Conservation (phyloP, 1,140 invertebrate genomes). For the Sipha flava region DNA sequence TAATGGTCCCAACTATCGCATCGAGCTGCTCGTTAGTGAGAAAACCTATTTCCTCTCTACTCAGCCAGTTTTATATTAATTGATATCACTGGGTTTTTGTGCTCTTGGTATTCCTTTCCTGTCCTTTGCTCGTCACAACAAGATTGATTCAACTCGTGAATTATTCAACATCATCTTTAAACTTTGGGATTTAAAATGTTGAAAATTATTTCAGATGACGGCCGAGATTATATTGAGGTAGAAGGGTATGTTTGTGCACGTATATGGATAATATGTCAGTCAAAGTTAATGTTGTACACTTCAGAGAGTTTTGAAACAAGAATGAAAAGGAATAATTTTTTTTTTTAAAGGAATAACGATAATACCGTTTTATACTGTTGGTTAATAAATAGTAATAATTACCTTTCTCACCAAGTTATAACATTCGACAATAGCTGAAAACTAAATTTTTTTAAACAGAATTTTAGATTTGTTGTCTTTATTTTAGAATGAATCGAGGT, state of each 20-base stretch:
- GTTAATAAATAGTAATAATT: background rate
- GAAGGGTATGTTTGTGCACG: background rate
- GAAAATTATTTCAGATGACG: background rate
- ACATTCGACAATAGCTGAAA: background rate
- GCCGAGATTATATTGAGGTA: background rate
- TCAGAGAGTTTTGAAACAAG: background rate
- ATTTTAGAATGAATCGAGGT: too few species aligned
- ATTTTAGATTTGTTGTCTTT: too few species aligned
- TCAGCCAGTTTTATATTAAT: slow-evolving; percentile 16
- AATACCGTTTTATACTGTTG: background rate
- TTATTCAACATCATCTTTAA: slow-evolving; percentile 18
- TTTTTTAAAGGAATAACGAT: background rate
- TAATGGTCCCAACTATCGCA: background rate
- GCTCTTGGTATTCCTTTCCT: background rate
- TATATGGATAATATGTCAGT: background rate
- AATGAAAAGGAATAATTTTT: background rate
- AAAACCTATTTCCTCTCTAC: background rate
- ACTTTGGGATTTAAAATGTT: background rate
- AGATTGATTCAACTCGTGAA: slow-evolving; percentile 25
- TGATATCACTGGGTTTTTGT: background rate
- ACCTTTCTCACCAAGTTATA: too few species aligned
- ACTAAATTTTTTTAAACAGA: background rate
- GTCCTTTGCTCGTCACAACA: background rate
- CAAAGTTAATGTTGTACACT: background rate
- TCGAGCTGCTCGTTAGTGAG: background rate